Evolutionary conservation across 2,888 invertebrate genomes (phyloP), one percentile per base, ranked within the genome.

Genomic region (Philereme transversata): DNA sequence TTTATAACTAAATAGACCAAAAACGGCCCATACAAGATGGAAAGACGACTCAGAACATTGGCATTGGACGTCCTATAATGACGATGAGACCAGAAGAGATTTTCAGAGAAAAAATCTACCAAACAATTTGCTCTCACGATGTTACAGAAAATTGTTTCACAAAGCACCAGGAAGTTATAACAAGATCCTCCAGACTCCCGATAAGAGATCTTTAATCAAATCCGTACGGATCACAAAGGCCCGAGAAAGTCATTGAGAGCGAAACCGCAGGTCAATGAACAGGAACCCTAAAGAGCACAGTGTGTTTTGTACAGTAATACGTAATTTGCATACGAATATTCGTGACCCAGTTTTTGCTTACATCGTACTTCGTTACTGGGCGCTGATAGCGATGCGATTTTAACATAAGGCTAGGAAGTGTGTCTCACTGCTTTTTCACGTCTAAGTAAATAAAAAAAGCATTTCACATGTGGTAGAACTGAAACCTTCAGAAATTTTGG

Each of bases 181-280:
- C 50, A 63, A 63, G 63, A 59, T 63, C 52, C 48, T 55, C 41
- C 51, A 59, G 55, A 59, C 57, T 57, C 46, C 51, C 46, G 63
- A 63, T 63, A 59, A 63, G 62, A 63, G 59, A 60, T 60, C 57
- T 49, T 64, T 60, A 65, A 69, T 61, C 65, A 62, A 67, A 62
- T 57, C 48, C 50, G 59, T 49, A 53, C 47, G 60, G 51, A 62
- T 62, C 59, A 57, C 60, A 64, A 64, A 64, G 64, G 65, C 55
- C 69, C 65, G 62, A 67, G 63, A 69, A 68, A 68, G 65, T 60
- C 65, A 68, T 60, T 64, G 60, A 59, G 61, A 60, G 57, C 62
- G 64, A 58, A 72, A 71, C 64, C 57, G 55, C 70, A 74, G 75
- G 69, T 73, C 76, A 74, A 58, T 74, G 73, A 74, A 72, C 73